Base-by-base conservation (phyloP, 2,113 vertebrate species). In the Callorhinus ursinus region DNA sequence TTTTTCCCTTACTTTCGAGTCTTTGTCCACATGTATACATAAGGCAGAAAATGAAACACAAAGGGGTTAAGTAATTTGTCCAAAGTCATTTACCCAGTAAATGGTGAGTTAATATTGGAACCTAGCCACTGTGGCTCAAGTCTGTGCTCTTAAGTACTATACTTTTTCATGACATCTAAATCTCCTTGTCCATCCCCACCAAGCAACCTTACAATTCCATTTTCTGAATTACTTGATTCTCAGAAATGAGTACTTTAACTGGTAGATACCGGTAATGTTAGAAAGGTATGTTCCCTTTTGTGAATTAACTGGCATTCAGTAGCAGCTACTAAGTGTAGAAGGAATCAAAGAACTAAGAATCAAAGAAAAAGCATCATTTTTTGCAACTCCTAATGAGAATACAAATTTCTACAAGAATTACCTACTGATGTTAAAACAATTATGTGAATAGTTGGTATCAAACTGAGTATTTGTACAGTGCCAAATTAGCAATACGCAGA, bases 141-240 rank as follows among this genome's bases (percentile, higher is more conserved):
- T 81, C 87, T 84, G 18, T 77, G 10, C 46, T 74, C 10, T 90
- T 87, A 46, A 46, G 28, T 57, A 88, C 26, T 88, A 83, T 55
- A 63, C 6, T 39, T 14, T 57, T 87, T 83, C 76, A 92, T 51
- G 39, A 53, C 63, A 88, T 42, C 59, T 71, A 59, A 67, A 81
- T 88, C 22, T 83, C 82, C 76, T 51, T 61, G 9, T 53, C 12
- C 11, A 83, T 22, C 33, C 42, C 67, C n/a, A 83, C 10, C 71
- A 96, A 77, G 51, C 49, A 88, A 83, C 5, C 49, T 77, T 55
- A 88, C 28, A 79, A 88, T 92, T 96, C 59, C 51, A 57, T 65
- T 89, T 92, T 59, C 33, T 14, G 95, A 95, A 95, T 72, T n/a
- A 53, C 39, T 59, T 71, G 22, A 92, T 77, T 92, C 16, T 89